Base-by-base conservation (phyloP, 2,113 vertebrate genomes). In the Rhipidura dahli region DNA sequence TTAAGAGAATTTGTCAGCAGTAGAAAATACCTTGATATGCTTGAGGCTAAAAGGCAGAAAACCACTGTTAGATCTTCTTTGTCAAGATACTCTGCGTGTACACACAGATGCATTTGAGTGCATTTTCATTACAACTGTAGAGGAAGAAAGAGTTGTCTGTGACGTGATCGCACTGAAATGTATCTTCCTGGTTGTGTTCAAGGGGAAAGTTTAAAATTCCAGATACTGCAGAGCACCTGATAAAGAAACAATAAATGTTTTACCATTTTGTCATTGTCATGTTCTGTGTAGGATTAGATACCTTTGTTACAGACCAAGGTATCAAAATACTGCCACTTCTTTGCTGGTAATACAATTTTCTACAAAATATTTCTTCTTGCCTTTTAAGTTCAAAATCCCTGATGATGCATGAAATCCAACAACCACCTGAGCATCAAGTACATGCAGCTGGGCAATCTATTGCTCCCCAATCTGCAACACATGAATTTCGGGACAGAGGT, bases 301-400 rank as follows among this genome's bases (percentile, higher is more conserved):
- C 10, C 20, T 87, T 66, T 75, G 13, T 30, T 47, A 47, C 15
- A 79, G 18, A 42, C 30, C 10, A 80, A 40, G 37, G 44, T 50
- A 33, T 39, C 47, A n/a, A 60, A 80, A 66, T 45, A 60, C 40
- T 53, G 28, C 21, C 13, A 19, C 24, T 54, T 85, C 27, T 68
- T 64, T 82, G 37, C 37, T 50, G 40, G 37, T 75, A 77, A 59
- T 66, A 18, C 15, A 49, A 16, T 31, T 89, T 59, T 40, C 44
- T 21, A 24, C 24, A 49, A 50, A 49, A 45, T 78, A 33, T 50
- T 92, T 83, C 20, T 56, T 26, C 33, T 61, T 93, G 78, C 6
- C 22, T 71, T 96, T 53, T 10, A 85, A 96, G 94, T 91, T 95
- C 86, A 65, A 96, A 93, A 65, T 72, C 78, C 79, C 68, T 91